Evolutionary conservation across 2,113 vertebrate species (phyloP), one percentile per base, ranked within the genome.

Genomic region (Aramus guarauna): DNA sequence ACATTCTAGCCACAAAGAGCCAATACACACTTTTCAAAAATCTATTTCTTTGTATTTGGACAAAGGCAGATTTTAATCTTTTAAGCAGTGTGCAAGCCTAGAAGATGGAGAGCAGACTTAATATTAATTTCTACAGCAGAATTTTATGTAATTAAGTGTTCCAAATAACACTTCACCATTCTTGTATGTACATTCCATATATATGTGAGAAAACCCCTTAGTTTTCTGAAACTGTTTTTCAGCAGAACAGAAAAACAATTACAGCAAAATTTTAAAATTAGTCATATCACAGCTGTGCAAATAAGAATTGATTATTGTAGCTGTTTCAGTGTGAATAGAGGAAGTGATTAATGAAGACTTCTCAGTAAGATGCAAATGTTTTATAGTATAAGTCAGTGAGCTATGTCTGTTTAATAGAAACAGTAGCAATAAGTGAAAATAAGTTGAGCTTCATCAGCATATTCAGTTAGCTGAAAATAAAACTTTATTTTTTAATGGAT

Each of bases 271-370:
- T 97, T 97, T 29, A 96, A 91, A 98, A 97, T 97, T 97, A 96
- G 91, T 98, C 94, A 91, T 91, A 88, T 83, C 14, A 18, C 88
- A 95, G 88, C 93, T 95, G 63, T 96, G 73, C 90, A 97, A 98
- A 97, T 97, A 96, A 95, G 95, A 98, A 97, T 96, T 98, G 91
- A 98, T 98, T 97, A 97, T 93, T 80, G 59, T 84, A 94, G 93
- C 77, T 80, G 48, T 94, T 98, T 97, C 94, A 85, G 36, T 91
- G 66, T 94, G 84, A 92, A 88, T 77, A 85, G 72, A 90, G 90
- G 68, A 92, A 93, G 74, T 97, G 97, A 98, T 98, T 98, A 98
- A 98, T 98, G 96, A 95, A 84, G 7, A 22, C 36, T 96, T 97
- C 96, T 94, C 94, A 91, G 95, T 91, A 96, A 96, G 92, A 94